Conservation (phyloP, 1,140 invertebrate species). For the Drosophila fuyamai region DNA sequence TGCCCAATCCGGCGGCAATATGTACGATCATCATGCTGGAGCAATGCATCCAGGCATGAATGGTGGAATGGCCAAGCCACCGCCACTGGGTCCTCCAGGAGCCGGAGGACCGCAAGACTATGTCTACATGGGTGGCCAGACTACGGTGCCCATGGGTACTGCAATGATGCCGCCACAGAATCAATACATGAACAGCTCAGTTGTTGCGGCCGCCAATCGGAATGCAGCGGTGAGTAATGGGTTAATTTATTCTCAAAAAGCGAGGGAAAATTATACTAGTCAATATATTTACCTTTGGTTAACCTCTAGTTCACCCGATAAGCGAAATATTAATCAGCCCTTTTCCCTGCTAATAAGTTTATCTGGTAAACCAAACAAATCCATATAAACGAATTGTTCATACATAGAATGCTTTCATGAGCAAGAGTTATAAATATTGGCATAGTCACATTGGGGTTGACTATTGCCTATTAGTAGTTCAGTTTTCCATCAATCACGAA, state of each 20-base stretch:
- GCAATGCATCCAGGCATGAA: slow-evolving; percentile 81
- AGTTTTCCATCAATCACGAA: no score
- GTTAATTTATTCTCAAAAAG: not conserved
- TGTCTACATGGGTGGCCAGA: slow-evolving; percentile 79
- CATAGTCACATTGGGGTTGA: no score
- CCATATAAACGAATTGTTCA: no score
- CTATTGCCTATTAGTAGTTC: no score
- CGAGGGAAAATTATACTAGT: not conserved
- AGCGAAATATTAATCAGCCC: slow-evolving; percentile 1
- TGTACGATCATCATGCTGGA: slow-evolving; percentile 78
- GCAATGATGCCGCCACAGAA: slow-evolving; percentile 81
- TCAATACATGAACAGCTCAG: slow-evolving; percentile 82
- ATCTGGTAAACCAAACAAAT: slow-evolving; percentile 4
- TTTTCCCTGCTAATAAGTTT: slow-evolving; percentile 9
- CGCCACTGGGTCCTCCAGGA: slow-evolving; percentile 54
- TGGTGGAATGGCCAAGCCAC: slow-evolving; percentile 77
- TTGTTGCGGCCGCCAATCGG: slow-evolving; percentile 73
- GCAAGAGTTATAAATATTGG: no score
- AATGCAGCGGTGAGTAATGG: slow-evolving; percentile 80
- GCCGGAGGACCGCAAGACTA: slow-evolving; percentile 73
- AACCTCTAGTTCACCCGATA: slow-evolving; percentile 13
- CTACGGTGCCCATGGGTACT: slow-evolving; percentile 67
- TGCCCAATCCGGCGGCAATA: slow-evolving; percentile 67
- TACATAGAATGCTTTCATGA: no score
- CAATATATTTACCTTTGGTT: not conserved